Conservation (phyloP, 2,113 vertebrate species). For the Engystomops pustulosus region DNA sequence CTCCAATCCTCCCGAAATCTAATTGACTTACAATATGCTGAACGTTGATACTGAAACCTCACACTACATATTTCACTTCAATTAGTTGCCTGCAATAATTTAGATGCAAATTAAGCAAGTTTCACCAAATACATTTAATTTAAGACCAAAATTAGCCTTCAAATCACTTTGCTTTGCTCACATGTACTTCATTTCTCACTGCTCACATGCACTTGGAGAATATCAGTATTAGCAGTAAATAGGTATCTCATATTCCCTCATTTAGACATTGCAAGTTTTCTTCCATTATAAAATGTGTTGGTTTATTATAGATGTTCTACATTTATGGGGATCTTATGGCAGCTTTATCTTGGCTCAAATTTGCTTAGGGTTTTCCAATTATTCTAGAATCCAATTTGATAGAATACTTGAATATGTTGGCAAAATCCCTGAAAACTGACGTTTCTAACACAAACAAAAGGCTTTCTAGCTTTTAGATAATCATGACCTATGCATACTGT, state of each 20-base stretch:
- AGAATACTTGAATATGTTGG: too few species aligned
- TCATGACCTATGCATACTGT: too few species aligned
- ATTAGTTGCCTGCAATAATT: conserved; percentile 47
- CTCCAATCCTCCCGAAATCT: conserved; percentile 46
- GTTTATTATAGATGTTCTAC: neutral
- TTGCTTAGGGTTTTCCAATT: too few species aligned
- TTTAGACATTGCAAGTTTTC: neutral
- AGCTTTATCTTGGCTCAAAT: too few species aligned
- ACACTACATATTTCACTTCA: conserved; percentile 50
- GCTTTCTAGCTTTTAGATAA: too few species aligned
- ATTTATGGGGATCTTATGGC: too few species aligned
- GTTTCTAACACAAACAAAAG: too few species aligned
- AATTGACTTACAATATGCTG: conserved; percentile 55
- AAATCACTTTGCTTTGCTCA: conserved; percentile 27
- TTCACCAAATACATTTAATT: conserved; percentile 47
- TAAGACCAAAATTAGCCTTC: conserved; percentile 8
- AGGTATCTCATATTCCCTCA: neutral
- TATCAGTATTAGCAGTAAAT: neutral
- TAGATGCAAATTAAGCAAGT: conserved; percentile 51
- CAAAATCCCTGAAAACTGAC: too few species aligned
- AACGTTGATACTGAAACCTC: conserved; percentile 32
- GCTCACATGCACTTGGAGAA: neutral
- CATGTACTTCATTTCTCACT: conserved; percentile 21
- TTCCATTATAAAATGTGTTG: neutral
- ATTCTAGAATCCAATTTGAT: too few species aligned